Conservation (phyloP, 1,140 invertebrate genomes). For the Neodiprion virginianus region DNA sequence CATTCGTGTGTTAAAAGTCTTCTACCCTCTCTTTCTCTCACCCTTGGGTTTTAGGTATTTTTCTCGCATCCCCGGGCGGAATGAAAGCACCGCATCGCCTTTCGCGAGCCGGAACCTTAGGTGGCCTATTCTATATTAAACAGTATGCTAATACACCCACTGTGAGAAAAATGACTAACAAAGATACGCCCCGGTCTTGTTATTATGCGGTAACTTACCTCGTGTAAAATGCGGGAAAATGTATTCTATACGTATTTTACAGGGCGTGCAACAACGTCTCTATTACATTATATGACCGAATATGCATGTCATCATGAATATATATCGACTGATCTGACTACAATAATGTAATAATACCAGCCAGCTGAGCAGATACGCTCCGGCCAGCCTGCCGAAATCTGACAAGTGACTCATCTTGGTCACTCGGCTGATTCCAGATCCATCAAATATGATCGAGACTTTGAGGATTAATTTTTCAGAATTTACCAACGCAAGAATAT, state of each 20-base stretch:
- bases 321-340: conserved; percentile 32
- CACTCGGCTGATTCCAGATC: not conserved
- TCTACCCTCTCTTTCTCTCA: not conserved
- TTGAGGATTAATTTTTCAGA: no score
- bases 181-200: conserved; percentile 51
- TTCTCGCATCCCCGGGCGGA: not conserved
- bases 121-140: conserved; percentile 54
- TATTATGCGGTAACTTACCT: conserved; percentile 62
- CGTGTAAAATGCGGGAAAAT: conserved; percentile 32
- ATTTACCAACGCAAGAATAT: no score
- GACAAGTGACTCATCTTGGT: not conserved
- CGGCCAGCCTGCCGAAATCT: not conserved
- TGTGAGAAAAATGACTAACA: conserved; percentile 54
- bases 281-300: conserved; percentile 47
- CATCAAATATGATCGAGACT: no score
- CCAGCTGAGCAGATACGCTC: not conserved
- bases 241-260: conserved; percentile 53
- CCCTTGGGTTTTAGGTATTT: not conserved
- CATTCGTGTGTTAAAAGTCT: conserved; percentile 21
- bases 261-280: conserved; percentile 49
- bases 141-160: conserved; percentile 53
- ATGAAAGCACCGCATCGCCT: not conserved
- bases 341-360: not conserved
- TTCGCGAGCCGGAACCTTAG: conserved; percentile 13
- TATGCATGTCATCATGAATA: conserved; percentile 44